Evolutionary conservation across 2,888 invertebrate genomes (phyloP), one percentile per base, ranked within the genome.

Genomic region (Noctua janthe): DNA sequence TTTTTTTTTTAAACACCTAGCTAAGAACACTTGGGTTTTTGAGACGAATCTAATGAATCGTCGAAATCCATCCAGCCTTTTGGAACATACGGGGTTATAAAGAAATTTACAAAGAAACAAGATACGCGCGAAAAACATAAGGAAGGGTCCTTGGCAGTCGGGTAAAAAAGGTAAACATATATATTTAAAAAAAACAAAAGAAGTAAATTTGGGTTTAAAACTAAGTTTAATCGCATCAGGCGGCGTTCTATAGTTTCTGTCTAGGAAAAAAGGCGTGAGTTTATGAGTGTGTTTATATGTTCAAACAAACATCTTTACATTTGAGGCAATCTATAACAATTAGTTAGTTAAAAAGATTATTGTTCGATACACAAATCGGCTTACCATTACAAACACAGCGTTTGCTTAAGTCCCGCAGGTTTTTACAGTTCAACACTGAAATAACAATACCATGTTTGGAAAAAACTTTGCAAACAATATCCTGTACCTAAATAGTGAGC

Each of bases 391-490:
- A 64, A 43, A 29, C 15, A 59, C 6, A 17, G 13, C 43, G 49
- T 51, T 43, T 64, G 15, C 54, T 66, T 23, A 54, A 56, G 23
- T 56, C 54, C 13, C 11, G 13, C 7, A 47, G 1, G 47, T 70
- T 64, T 82, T 23, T 4, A 56, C n/a, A 64, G 35, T n/a, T 80
- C 43, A 73, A 59, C 29, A 74, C 66, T 72, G 66, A 74, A 76
- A 74, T 62, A 80, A 78, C 64, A 81, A 56, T 49, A 39, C n/a
- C 23, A 20, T 67, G 49, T 56, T 56, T 70, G 13, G 13, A 71
- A 54, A 76, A 87, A 81, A 77, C 85, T 56, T 82, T 82, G 80
- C 83, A 86, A 89, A 91, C 89, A 90, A 88, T 89, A 88, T 88
- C 81, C 82, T 78, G 88, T 87, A 71, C 15, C 71, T 67, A 84